Conservation (phyloP, 2,797 vertebrate species). For the Salmo trutta region DNA sequence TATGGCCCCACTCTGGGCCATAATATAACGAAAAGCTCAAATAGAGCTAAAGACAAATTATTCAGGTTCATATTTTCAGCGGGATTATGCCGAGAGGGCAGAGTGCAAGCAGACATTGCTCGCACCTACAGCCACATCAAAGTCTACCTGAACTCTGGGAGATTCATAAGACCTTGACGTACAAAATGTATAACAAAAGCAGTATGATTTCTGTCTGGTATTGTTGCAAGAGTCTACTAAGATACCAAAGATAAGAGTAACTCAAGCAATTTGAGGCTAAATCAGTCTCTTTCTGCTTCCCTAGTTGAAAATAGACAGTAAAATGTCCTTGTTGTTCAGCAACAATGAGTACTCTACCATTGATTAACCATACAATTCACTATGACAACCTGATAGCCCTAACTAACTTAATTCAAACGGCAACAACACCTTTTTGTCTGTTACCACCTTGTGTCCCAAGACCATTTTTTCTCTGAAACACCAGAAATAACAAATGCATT, state of each 20-base stretch:
- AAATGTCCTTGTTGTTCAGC: background rate
- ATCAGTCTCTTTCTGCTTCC: background rate
- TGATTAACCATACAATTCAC: background rate
- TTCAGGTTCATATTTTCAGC: slow-evolving; percentile 28
- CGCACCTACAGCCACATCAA: slow-evolving; percentile 15
- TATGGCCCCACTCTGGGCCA: slow-evolving; percentile 16
- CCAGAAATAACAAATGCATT: slow-evolving; percentile 29
- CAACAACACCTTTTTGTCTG: background rate
- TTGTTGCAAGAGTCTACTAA: background rate
- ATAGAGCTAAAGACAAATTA: slow-evolving; percentile 49
- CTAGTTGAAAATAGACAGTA: background rate
- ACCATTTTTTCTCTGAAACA: background rate
- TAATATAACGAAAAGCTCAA: background rate
- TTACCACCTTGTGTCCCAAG: background rate
- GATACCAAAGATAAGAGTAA: background rate
- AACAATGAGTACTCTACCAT: background rate
- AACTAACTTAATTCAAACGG: background rate
- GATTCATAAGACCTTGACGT: background rate
- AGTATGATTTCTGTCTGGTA: background rate
- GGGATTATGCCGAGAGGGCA: slow-evolving; percentile 45
- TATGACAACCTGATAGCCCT: background rate
- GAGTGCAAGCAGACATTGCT: slow-evolving; percentile 21
- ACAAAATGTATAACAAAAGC: background rate
- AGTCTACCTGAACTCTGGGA: slow-evolving; percentile 4
- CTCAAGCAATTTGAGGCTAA: background rate